Evolutionary conservation across 2,113 vertebrate genomes (phyloP).

Genomic region (Sakesphorus luctuosus): DNA sequence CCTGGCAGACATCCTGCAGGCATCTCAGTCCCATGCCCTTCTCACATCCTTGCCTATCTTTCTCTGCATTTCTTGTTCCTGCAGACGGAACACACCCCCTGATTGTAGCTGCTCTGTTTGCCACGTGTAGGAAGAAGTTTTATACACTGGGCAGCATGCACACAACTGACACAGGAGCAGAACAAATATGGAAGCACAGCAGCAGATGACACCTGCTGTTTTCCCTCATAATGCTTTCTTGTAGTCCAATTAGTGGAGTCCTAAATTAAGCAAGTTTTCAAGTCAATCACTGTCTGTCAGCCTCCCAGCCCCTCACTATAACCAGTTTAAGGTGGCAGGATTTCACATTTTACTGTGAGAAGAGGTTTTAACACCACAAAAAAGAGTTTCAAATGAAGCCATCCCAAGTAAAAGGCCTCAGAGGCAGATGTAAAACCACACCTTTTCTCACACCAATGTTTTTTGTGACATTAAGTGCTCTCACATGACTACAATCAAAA

Average conservation of each 20-base stretch:
- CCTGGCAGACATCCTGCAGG: not conserved
- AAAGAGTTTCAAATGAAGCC: not conserved
- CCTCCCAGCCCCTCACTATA: not conserved
- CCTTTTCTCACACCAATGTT: not conserved
- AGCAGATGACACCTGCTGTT: conserved; percentile 4
- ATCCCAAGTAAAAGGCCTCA: not conserved
- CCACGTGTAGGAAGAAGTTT: not conserved
- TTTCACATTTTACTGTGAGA: not conserved
- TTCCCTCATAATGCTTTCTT: not conserved
- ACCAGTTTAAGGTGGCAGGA: not conserved
- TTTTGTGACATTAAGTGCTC: not conserved
- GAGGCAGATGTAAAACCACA: not conserved
- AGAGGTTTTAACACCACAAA: not conserved
- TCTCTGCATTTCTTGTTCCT: not conserved
- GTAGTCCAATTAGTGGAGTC: not conserved
- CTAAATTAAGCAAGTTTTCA: not conserved
- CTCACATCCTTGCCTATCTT: not conserved
- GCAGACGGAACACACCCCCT: not conserved
- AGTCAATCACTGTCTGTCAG: not conserved
- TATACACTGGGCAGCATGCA: conserved; percentile 34
- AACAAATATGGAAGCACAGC: conserved; percentile 20
- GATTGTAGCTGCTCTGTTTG: conserved; percentile 43
- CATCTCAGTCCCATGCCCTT: not conserved
- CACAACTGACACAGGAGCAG: not conserved
- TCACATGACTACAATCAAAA: not conserved